These are phyloP conservation scores for Burhinus oedicnemus DNA, from an alignment of 2,113 vertebrate species.

Conservation along the genomic window DNA sequence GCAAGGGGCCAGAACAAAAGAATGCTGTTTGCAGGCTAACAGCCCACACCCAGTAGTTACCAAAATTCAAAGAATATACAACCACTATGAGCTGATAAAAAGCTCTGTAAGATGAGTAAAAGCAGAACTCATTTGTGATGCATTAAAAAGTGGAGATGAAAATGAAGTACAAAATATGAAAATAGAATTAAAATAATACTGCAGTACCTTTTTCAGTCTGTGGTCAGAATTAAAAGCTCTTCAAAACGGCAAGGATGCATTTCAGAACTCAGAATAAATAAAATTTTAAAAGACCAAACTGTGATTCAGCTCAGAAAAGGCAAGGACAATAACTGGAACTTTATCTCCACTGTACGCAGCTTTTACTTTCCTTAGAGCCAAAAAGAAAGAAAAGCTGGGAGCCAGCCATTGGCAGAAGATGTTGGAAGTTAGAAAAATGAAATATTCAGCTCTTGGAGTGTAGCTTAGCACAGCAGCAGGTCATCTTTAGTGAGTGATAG, in stretches of 20 bases:
- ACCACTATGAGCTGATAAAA: constrained; percentile 14
- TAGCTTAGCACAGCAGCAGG: constrained; percentile 6
- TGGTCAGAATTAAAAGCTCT: constrained; percentile 51
- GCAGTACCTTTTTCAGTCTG: constrained; percentile 55
- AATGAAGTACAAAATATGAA: constrained; percentile 49
- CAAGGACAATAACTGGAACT: constrained; percentile 4
- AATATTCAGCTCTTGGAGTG: neutral
- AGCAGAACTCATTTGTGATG: constrained; percentile 21
- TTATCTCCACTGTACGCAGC: neutral
- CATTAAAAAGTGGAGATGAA: constrained; percentile 37
- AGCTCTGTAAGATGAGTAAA: constrained; percentile 42
- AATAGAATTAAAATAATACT: constrained; percentile 50
- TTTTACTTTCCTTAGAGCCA: neutral
- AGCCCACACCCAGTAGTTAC: neutral
- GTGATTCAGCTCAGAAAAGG: neutral
- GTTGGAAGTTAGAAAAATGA: neutral
- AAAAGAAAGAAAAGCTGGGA: constrained; percentile 5
- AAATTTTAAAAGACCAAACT: neutral
- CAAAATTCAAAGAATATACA: constrained; percentile 1
- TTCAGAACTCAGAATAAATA: constrained; percentile 51
- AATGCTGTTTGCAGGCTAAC: neutral
- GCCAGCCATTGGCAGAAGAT: neutral
- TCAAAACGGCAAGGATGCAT: constrained; percentile 27
- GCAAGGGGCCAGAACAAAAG: neutral
- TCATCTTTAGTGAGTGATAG: neutral